Conservation (phyloP, 2,797 vertebrate species). For the Orientallactaga sibirica region DNA sequence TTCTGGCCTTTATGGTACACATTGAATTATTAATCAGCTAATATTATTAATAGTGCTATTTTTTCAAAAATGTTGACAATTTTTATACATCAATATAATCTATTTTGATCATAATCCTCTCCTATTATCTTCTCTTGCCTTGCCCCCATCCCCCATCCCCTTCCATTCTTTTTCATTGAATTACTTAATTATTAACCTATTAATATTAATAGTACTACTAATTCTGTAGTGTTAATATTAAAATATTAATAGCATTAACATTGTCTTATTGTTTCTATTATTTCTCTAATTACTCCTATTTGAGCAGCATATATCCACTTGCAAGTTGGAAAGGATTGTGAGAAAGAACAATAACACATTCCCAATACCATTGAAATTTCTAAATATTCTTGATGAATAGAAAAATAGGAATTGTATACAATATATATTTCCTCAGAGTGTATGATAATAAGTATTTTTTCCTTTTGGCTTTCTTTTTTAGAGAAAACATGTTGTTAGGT, state of each 20-base stretch:
- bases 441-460: not conserved
- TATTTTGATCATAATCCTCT: no score
- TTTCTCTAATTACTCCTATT: not conserved
- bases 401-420: not conserved
- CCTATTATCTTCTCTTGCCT: no score
- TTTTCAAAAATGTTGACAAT: no score
- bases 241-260: not conserved
- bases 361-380: no score
- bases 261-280: not conserved
- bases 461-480: not conserved
- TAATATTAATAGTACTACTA: not conserved
- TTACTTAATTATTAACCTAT: not conserved
- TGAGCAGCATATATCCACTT: not conserved
- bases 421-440: slow-evolving; percentile 10
- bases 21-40: no score
- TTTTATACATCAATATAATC: no score
- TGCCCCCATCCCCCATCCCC: no score
- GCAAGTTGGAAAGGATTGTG: not conserved
- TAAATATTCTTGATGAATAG: not conserved
- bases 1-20: no score
- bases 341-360: not conserved
- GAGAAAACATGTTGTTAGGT: not conserved
- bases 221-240: not conserved
- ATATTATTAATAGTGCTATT: no score
- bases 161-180: not conserved